These are phyloP conservation scores for Sarcophaga variegata DNA, from an alignment of 2,888 invertebrate genomes.

Conservation along the genomic window DNA sequence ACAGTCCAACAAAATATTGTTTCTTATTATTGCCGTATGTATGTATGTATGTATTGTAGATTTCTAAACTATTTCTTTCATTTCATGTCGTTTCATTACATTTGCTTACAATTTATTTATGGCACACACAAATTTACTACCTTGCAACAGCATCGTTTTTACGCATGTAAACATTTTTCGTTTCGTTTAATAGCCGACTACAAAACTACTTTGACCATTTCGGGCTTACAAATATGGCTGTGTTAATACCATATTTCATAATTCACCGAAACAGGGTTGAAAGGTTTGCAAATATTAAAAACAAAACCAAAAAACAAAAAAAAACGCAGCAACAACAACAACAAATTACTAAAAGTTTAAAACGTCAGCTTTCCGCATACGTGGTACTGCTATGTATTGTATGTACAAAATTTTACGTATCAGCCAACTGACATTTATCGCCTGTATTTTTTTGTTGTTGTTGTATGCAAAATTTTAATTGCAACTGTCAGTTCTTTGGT, in stretches of 20 bases:
- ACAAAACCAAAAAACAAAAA: not conserved
- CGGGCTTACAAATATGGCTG: constrained; percentile 21
- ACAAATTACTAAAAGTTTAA: not conserved
- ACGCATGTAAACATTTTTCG: constrained; percentile 1
- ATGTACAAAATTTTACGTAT: constrained; percentile 45
- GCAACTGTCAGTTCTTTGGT: constrained; percentile 68
- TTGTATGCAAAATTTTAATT: constrained; percentile 63
- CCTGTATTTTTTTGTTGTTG: constrained; percentile 19
- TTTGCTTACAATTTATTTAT: not conserved
- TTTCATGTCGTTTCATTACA: not conserved
- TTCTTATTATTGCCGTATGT: too few species aligned
- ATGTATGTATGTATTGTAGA: too few species aligned
- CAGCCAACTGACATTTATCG: constrained; percentile 63
- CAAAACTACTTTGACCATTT: not conserved
- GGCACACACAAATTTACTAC: constrained; percentile 1
- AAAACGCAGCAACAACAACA: not conserved
- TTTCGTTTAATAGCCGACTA: not conserved
- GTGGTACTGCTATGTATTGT: not conserved
- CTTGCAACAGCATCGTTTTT: constrained; percentile 14
- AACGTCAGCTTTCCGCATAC: too few species aligned
- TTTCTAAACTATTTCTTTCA: not conserved
- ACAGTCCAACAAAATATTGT: too few species aligned
- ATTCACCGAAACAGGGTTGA: constrained; percentile 53
- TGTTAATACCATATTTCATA: constrained; percentile 61
- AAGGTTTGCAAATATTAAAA: constrained; percentile 33